Percentiles rank a stretch among this genome's conserved stretches.
Evolutionary conservation across 2,797 vertebrate species (phyloP).

Genomic region (Lycodopsis pacificus): DNA sequence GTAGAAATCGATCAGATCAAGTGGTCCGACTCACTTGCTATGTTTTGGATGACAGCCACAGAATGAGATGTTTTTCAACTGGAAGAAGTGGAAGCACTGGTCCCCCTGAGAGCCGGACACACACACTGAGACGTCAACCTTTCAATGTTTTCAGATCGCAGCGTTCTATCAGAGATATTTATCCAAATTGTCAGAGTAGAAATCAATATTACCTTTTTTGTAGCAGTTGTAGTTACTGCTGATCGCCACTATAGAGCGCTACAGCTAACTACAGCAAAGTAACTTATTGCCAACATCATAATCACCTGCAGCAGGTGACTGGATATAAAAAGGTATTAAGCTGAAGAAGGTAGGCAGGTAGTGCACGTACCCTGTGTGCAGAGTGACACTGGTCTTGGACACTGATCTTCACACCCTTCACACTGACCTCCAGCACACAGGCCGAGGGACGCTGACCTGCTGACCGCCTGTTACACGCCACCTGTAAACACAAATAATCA

Average conservation of each 20-base stretch:
- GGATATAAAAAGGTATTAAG: neutral
- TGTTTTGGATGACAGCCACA: constrained; percentile 96
- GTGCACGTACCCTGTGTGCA: constrained; percentile 82
- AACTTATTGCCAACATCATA: neutral
- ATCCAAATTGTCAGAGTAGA: neutral
- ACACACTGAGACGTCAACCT: neutral
- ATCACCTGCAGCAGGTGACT: neutral
- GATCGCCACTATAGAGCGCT: neutral
- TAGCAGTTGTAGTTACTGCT: constrained; percentile 10
- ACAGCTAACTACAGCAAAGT: neutral
- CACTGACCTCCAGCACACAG: constrained; percentile 93
- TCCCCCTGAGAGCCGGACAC: constrained; percentile 82
- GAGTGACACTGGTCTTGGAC: constrained; percentile 88
- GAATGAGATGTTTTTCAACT: constrained; percentile 98
- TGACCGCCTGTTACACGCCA: constrained; percentile 90
- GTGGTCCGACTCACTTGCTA: constrained; percentile 87
- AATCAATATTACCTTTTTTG: neutral
- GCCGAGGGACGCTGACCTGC: constrained; percentile 90
- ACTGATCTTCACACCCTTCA: constrained; percentile 92
- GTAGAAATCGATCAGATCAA: neutral
- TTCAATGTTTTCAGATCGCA: neutral
- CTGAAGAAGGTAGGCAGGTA: neutral
- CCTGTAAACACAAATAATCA: constrained; percentile 78
- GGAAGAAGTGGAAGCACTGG: constrained; percentile 96
- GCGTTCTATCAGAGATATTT: neutral